phyloP scores from a whole-genome alignment of 2,888 invertebrate genomes.

The Lutraria lutraria region DNA sequence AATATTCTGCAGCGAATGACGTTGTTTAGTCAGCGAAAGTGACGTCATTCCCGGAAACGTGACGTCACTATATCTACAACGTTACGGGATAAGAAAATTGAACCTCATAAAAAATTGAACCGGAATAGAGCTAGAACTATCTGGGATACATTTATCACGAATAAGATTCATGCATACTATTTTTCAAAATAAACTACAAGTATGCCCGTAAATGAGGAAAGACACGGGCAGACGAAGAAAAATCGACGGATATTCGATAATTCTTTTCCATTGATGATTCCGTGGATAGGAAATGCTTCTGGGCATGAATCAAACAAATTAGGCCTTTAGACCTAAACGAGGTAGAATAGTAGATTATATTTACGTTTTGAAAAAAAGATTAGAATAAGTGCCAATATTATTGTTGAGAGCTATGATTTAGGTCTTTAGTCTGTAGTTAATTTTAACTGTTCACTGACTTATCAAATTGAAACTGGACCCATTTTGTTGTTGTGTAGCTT shows the following conservation, averaged over 20 bases:
- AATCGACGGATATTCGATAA: not conserved
- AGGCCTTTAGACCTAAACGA: not conserved
- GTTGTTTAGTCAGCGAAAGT: not conserved
- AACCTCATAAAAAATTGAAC: not conserved
- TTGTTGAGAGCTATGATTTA: not conserved
- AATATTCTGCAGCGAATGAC: no score
- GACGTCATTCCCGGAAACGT: not conserved
- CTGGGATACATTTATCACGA: not conserved
- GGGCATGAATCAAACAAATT: not conserved
- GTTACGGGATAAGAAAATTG: not conserved
- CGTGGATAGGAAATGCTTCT: not conserved
- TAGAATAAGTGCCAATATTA: not conserved
- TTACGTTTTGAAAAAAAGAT: not conserved
- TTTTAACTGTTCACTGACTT: no score
- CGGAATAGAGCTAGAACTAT: not conserved
- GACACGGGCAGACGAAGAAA: not conserved
- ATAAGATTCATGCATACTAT: no score
- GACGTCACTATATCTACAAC: not conserved
- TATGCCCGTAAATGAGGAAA: not conserved
- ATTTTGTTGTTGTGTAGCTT: no score
- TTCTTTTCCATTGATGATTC: slow-evolving; percentile 1
- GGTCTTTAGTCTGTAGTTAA: not conserved
- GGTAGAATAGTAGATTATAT: not conserved
- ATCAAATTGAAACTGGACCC: not conserved
- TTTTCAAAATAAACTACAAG: not conserved